Conservation (phyloP, 2,797 vertebrate genomes). For the Galagoides demidoff region DNA sequence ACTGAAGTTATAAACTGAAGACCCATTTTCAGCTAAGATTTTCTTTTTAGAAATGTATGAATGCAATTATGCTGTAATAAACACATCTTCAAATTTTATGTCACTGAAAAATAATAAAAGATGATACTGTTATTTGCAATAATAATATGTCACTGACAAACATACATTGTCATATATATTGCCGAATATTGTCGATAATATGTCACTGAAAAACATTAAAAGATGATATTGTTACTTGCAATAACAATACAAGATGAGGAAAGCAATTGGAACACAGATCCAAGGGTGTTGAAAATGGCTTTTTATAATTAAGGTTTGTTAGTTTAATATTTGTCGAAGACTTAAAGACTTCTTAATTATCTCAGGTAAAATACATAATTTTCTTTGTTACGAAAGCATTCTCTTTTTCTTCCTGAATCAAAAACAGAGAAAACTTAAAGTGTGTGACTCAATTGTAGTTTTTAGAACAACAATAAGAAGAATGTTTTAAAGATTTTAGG, state of each 20-base stretch:
- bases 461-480: not conserved
- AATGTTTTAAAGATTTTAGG: conserved; percentile 45
- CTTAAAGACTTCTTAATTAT: conserved; percentile 49
- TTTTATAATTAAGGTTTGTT: conserved; percentile 62
- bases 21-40: conserved; percentile 36
- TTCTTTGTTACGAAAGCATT: conserved; percentile 63
- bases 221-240: conserved; percentile 58
- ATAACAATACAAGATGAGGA: conserved; percentile 47
- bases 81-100: conserved; percentile 53
- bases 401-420: conserved; percentile 42
- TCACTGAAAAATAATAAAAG: conserved; percentile 60
- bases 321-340: conserved; percentile 52
- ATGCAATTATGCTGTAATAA: conserved; percentile 64
- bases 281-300: conserved; percentile 47
- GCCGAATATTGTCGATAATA: conserved; percentile 49
- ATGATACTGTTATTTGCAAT: conserved; percentile 24
- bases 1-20: conserved; percentile 28
- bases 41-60: conserved; percentile 64
- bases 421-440: conserved; percentile 47
- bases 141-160: too few relatives aligned
- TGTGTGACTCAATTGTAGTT: not conserved
- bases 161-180: too few relatives aligned
- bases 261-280: conserved; percentile 61
- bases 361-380: conserved; percentile 54
- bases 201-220: conserved; percentile 57